Evolutionary conservation across 1,140 invertebrate species (phyloP).

Genomic region (Bombus pyrosoma): DNA sequence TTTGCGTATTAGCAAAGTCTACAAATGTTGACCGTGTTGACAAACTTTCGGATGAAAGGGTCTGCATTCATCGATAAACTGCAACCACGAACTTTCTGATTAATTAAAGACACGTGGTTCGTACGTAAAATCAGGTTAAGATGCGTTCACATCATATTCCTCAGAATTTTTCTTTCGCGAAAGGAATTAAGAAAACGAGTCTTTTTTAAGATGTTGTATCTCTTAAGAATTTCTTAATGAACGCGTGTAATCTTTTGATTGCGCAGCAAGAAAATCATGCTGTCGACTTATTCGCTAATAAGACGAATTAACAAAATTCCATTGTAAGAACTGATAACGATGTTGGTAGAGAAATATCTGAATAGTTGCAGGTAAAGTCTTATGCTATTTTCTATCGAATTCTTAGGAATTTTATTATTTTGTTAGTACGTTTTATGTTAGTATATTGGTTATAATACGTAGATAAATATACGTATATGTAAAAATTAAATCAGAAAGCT

Average conservation of each 20-base stretch:
- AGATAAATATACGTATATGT: too few relatives aligned
- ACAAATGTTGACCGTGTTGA: background rate
- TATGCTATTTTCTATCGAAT: too few relatives aligned
- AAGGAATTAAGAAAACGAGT: background rate
- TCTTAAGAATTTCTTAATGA: background rate
- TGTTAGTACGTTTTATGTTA: too few relatives aligned
- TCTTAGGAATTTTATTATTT: too few relatives aligned
- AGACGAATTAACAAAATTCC: background rate
- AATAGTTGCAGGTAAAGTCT: too few relatives aligned
- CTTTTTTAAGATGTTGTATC: background rate
- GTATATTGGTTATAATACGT: too few relatives aligned
- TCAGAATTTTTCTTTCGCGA: background rate
- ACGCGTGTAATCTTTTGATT: background rate
- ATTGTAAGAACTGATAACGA: too few relatives aligned
- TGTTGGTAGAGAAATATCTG: background rate
- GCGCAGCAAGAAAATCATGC: background rate
- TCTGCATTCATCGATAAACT: background rate
- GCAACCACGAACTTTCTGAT: background rate
- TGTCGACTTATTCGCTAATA: background rate
- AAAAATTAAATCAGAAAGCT: too few relatives aligned
- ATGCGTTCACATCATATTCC: background rate
- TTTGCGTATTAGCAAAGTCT: background rate
- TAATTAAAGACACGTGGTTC: slow-evolving; percentile 10
- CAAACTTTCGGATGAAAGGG: background rate
- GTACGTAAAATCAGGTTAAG: slow-evolving; percentile 11